A percentile compares a stretch with the other conserved stretches of the same genome.
phyloP scores from a whole-genome alignment of 2,113 vertebrate genomes.

The Malaclemys terrapin region DNA sequence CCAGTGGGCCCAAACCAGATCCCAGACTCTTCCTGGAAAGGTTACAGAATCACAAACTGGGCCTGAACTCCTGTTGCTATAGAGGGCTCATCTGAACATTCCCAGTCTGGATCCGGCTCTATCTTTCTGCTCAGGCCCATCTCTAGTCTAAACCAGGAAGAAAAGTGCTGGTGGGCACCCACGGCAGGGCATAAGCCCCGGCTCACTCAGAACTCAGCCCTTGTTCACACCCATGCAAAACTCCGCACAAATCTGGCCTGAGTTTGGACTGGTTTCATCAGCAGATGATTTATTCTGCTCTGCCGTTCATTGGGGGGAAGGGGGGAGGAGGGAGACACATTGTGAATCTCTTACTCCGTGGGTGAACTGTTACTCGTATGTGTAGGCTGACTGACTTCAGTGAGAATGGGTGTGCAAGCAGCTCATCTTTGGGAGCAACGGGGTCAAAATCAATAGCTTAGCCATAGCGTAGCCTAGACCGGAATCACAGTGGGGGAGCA shows the following conservation, averaged over 20 bases:
- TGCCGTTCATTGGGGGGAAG: neutral
- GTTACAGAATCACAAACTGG: neutral
- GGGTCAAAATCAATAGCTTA: neutral
- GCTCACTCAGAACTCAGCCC: no score
- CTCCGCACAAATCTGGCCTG: neutral
- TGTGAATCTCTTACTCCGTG: neutral
- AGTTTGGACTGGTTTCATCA: neutral
- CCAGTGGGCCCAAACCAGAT: neutral
- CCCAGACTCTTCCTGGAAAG: neutral
- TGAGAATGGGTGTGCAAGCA: neutral
- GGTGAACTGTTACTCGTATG: neutral
- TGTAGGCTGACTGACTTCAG: neutral
- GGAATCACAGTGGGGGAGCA: neutral
- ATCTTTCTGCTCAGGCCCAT: neutral
- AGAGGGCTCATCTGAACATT: neutral
- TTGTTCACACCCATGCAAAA: neutral
- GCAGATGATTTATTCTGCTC: neutral
- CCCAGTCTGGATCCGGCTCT: no score
- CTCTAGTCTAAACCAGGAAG: neutral
- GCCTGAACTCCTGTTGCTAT: neutral
- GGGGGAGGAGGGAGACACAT: neutral
- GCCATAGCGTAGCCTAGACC: neutral
- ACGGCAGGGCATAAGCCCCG: neutral
- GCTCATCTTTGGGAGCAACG: neutral
- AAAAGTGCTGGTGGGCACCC: neutral